A percentile compares a stretch with the other conserved stretches of the same genome.
These are phyloP conservation scores for Gallinago solitaria DNA, from an alignment of 2,797 vertebrate genomes.

Conservation along the genomic window DNA sequence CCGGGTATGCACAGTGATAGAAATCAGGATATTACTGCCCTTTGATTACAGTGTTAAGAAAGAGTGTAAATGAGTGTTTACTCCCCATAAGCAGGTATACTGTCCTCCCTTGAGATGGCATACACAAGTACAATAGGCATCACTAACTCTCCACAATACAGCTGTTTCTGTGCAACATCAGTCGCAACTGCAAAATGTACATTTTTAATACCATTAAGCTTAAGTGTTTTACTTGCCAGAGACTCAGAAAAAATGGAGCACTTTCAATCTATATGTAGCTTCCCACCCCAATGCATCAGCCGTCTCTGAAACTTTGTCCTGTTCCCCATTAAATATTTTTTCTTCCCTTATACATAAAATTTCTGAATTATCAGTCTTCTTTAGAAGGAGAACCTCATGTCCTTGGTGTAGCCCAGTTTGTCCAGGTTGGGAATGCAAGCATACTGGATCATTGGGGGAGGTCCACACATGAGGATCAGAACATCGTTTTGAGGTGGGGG, in stretches of 20 bases:
- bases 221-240: not conserved
- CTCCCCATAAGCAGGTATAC: not conserved
- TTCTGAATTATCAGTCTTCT: not conserved
- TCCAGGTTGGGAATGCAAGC: slow-evolving; percentile 95
- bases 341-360: not conserved
- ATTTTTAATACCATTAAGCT: not conserved
- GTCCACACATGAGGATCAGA: slow-evolving; percentile 93
- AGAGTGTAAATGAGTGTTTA: not conserved
- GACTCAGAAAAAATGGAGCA: not conserved
- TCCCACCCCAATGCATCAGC: slow-evolving; percentile 27
- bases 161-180: not conserved
- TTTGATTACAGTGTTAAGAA: not conserved
- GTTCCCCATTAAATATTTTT: not conserved
- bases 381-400: slow-evolving; percentile 85
- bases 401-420: slow-evolving; percentile 84
- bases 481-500: slow-evolving; percentile 83
- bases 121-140: not conserved
- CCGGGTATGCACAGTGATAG: not conserved
- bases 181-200: not conserved
- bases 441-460: slow-evolving; percentile 97
- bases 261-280: not conserved
- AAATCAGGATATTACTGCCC: not conserved
- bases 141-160: not conserved
- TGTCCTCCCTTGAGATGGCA: not conserved
- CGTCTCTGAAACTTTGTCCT: not conserved